A percentile compares a stretch with the other conserved stretches of the same genome.
Conservation (phyloP, 2,888 invertebrate genomes). For the Pinctada fucata region DNA sequence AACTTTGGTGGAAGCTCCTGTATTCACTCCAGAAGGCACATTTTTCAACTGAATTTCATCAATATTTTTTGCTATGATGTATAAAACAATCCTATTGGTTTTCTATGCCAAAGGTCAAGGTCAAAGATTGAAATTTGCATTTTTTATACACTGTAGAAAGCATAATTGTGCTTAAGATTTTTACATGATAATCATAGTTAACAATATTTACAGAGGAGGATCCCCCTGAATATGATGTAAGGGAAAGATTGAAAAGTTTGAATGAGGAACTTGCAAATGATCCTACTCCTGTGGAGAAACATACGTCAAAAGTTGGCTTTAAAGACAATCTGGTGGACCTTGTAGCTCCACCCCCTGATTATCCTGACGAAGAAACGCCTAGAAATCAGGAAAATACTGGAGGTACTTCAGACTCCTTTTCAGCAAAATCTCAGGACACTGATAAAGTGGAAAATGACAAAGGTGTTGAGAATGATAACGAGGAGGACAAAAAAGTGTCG, state of each 20-base stretch:
- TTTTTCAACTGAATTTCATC: no score
- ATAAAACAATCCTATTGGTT: no score
- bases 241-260: slow-evolving; percentile 69
- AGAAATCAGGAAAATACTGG: slow-evolving; percentile 32
- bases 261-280: slow-evolving; percentile 73
- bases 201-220: slow-evolving; percentile 49
- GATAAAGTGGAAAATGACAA: neutral
- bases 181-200: no score
- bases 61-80: no score
- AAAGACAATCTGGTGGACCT: slow-evolving; percentile 71
- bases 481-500: neutral
- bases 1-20: no score
- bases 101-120: no score
- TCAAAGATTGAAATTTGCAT: no score
- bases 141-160: no score
- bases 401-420: slow-evolving; percentile 25
- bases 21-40: no score
- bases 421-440: slow-evolving; percentile 11
- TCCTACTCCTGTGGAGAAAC: slow-evolving; percentile 63
- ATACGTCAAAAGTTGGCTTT: slow-evolving; percentile 67
- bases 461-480: neutral
- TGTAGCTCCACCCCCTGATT: slow-evolving; percentile 70
- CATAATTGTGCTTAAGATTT: no score
- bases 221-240: slow-evolving; percentile 74
- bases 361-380: slow-evolving; percentile 59